Percentiles rank a stretch among this genome's conserved stretches.
Conservation (phyloP, 2,113 vertebrate species). For the Lampris megalopsis region DNA sequence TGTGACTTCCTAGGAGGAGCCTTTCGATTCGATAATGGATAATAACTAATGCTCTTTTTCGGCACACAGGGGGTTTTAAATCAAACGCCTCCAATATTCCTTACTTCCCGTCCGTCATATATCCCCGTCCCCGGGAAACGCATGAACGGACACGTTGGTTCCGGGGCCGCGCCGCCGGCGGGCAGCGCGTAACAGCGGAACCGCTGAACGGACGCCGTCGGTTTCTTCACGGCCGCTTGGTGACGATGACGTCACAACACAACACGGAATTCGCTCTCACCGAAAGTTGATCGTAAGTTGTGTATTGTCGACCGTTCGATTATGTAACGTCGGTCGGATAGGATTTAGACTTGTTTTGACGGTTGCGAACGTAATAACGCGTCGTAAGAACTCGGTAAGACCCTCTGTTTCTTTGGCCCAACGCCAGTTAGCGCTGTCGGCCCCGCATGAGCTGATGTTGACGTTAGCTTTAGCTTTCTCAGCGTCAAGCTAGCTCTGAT, state of each 20-base stretch:
- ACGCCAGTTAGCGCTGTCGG: no score
- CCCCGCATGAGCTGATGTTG: no score
- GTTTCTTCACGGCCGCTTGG: slow-evolving; percentile 45
- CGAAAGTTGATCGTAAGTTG: neutral
- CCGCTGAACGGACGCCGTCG: rapidly evolving
- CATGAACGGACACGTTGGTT: no score
- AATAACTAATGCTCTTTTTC: rapidly evolving
- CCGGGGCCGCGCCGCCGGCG: no score
- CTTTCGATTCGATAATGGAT: rapidly evolving
- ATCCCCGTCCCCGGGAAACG: no score
- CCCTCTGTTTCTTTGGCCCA: no score
- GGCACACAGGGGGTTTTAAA: rapidly evolving
- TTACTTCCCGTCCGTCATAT: slow-evolving; percentile 21
- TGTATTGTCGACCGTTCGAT: neutral
- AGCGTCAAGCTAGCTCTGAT: no score
- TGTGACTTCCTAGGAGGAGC: slow-evolving; percentile 29
- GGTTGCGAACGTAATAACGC: no score
- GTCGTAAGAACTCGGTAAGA: no score
- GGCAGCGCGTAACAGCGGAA: neutral
- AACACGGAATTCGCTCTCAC: neutral
- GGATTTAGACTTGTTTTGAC: no score
- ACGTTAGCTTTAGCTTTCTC: no score
- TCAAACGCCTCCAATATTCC: neutral
- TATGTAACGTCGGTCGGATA: no score
- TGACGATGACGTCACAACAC: slow-evolving; percentile 19